Percentiles rank a stretch among this genome's conserved stretches.
Evolutionary conservation across 2,888 invertebrate species (phyloP).

Genomic region (Heteromyza rotundicornis): DNA sequence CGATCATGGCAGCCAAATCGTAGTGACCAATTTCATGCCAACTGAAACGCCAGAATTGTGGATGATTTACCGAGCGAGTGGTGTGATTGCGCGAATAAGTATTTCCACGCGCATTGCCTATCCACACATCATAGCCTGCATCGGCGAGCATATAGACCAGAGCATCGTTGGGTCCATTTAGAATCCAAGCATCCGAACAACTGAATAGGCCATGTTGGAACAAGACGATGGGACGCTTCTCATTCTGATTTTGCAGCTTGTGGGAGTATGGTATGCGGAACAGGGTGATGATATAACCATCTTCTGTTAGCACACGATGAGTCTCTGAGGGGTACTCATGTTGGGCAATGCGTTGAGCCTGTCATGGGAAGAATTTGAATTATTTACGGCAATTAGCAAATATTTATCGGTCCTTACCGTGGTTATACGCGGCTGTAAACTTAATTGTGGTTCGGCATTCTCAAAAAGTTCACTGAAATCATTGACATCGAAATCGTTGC

Average conservation of each 20-base stretch:
- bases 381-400: too few relatives aligned
- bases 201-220: constrained; percentile 64
- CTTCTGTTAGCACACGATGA: constrained; percentile 62
- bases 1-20: constrained; percentile 46
- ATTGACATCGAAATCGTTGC: too few relatives aligned
- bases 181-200: constrained; percentile 51
- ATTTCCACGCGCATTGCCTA: too few relatives aligned
- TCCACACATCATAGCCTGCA: constrained; percentile 50
- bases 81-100: constrained; percentile 44
- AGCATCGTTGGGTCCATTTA: constrained; percentile 44
- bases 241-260: constrained; percentile 39
- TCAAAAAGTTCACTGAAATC: background rate
- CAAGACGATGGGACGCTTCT: constrained; percentile 53
- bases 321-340: constrained; percentile 71
- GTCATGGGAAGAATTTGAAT: background rate
- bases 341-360: constrained; percentile 53
- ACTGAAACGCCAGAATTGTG: constrained; percentile 40
- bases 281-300: constrained; percentile 48
- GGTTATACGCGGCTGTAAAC: too few relatives aligned
- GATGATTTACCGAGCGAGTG: constrained; percentile 28
- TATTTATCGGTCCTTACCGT: too few relatives aligned
- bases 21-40: constrained; percentile 39
- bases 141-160: constrained; percentile 50
- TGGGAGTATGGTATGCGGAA: constrained; percentile 53
- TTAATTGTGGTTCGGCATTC: too few relatives aligned